Percentiles rank a stretch among this genome's conserved stretches.
These are phyloP conservation scores for Hippocampus abdominalis DNA, from an alignment of 2,113 vertebrate species.

Conservation along the genomic window DNA sequence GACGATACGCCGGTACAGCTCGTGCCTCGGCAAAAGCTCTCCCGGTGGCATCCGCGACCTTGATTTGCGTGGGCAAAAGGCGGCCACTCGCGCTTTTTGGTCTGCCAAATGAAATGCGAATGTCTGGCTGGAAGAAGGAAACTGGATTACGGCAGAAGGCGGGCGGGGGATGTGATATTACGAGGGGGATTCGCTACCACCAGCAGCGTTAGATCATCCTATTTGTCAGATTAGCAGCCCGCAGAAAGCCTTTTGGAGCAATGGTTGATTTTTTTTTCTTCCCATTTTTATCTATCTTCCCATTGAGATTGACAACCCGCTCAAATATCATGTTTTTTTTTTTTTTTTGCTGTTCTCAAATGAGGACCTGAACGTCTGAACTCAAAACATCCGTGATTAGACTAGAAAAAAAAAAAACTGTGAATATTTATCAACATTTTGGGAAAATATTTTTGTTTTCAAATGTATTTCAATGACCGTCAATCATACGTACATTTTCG, in stretches of 20 bases:
- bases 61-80: conserved; percentile 18
- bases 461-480: too few relatives aligned
- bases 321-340: neutral
- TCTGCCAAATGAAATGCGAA: conserved; percentile 5
- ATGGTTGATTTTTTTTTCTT: neutral
- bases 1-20: conserved; percentile 20
- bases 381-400: neutral
- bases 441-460: too few relatives aligned
- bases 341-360: neutral
- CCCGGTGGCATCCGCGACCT: conserved; percentile 28
- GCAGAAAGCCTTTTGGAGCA: conserved; percentile 3
- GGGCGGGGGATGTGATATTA: conserved; percentile 4
- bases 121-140: conserved; percentile 29
- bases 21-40: conserved; percentile 16
- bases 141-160: conserved; percentile 40
- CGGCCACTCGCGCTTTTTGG: neutral
- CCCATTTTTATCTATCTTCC: too few relatives aligned
- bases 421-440: too few relatives aligned
- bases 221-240: conserved; percentile 37
- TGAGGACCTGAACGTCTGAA: neutral
- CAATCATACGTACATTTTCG: too few relatives aligned
- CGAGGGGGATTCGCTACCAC: neutral
- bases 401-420: too few relatives aligned
- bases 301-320: neutral
- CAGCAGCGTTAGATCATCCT: conserved; percentile 50